Percentiles rank a stretch among this genome's conserved stretches.
Conservation (phyloP, 2,888 invertebrate species). For the Psylliodes chrysocephalus region DNA sequence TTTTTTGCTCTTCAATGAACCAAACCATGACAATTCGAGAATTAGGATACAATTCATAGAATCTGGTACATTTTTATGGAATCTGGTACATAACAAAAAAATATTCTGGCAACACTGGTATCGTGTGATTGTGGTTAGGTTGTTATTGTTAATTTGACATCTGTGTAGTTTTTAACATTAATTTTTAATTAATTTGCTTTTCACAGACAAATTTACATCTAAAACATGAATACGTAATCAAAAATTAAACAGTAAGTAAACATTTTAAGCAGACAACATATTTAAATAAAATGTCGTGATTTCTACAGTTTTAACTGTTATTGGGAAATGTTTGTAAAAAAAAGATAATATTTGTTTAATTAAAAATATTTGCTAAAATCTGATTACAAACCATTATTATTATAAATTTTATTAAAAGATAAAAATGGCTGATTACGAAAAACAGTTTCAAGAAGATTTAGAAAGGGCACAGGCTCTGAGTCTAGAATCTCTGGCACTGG, state of each 20-base stretch:
- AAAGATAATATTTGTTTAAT: neutral
- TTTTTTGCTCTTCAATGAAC: no score
- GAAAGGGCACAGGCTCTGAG: slow-evolving; percentile 90
- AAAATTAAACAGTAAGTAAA: neutral
- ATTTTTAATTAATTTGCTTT: slow-evolving; percentile 23
- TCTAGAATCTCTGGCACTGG: slow-evolving; percentile 85
- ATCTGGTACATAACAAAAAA: no score
- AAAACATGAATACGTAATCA: slow-evolving; percentile 21
- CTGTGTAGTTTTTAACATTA: slow-evolving; percentile 30
- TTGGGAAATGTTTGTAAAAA: neutral
- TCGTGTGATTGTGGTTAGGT: slow-evolving; percentile 36
- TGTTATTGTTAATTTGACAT: slow-evolving; percentile 36
- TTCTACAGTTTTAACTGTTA: neutral
- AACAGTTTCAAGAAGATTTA: slow-evolving; percentile 85
- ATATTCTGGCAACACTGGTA: no score
- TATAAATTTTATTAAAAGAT: slow-evolving; percentile 3
- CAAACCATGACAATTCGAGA: no score
- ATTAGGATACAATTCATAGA: no score
- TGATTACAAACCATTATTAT: no score
- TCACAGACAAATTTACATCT: slow-evolving; percentile 5
- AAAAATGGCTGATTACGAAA: slow-evolving; percentile 73
- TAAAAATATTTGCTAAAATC: neutral
- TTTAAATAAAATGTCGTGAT: neutral
- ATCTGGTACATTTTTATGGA: no score
- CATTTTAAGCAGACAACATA: neutral